Percentiles rank a stretch among this genome's conserved stretches.
phyloP scores from a whole-genome alignment of 1,140 invertebrate species.

The Drosophila nikananu region DNA sequence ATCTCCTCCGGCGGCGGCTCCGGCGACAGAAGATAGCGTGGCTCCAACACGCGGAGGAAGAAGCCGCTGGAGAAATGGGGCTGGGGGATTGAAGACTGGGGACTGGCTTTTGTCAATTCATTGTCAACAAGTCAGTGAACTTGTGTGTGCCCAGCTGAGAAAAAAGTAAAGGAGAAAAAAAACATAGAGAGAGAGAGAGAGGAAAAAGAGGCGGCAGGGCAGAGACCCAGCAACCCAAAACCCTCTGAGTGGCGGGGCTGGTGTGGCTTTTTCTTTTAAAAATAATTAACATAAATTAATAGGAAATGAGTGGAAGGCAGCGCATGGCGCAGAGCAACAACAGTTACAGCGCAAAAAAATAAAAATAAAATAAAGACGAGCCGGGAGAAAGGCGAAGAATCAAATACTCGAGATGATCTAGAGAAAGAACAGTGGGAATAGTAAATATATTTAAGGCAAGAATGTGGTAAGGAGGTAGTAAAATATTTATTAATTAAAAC shows the following conservation, averaged over 20 bases:
- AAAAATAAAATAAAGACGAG: background rate
- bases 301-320: conserved; percentile 75
- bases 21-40: too few relatives aligned
- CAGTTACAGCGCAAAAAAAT: conserved; percentile 49
- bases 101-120: conserved; percentile 76
- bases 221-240: conserved; percentile 44
- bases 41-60: too few relatives aligned
- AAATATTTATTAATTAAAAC: too few relatives aligned
- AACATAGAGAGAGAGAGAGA: background rate
- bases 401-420: background rate
- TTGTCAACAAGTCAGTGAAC: conserved; percentile 82
- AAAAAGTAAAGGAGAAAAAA: conserved; percentile 27
- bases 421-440: background rate
- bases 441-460: too few relatives aligned
- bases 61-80: conserved; percentile 11
- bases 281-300: conserved; percentile 83
- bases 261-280: conserved; percentile 75
- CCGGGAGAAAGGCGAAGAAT: conserved; percentile 1
- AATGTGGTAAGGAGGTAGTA: background rate
- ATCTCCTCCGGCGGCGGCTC: too few relatives aligned
- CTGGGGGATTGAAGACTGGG: conserved; percentile 14
- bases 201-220: conserved; percentile 8
- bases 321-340: conserved; percentile 39
- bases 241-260: conserved; percentile 32
- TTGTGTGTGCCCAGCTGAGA: conserved; percentile 61